phyloP scores from a whole-genome alignment of 2,797 vertebrate species.

The Sebastes alutus region DNA sequence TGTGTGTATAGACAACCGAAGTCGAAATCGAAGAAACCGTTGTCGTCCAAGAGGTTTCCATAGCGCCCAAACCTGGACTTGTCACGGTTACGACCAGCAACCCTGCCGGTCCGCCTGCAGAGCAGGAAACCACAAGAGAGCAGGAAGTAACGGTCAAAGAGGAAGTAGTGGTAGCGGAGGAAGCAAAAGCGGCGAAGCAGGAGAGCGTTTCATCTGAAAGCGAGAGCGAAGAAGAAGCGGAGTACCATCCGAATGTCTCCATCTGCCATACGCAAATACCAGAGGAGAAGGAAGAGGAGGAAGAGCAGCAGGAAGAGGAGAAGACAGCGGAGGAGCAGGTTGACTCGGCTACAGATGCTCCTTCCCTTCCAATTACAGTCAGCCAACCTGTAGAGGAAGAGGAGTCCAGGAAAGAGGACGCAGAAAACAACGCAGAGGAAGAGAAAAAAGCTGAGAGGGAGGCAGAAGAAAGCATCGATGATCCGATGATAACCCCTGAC shows the following conservation, averaged over 20 bases:
- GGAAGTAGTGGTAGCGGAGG: conserved; percentile 34
- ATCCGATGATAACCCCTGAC: conserved; percentile 58
- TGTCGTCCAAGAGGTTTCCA: conserved; percentile 88
- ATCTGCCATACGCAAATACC: conserved; percentile 84
- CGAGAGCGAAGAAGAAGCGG: conserved; percentile 93
- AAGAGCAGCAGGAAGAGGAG: conserved; percentile 26
- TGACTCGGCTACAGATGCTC: conserved; percentile 1
- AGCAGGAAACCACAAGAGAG: conserved; percentile 36
- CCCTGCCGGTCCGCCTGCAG: not conserved
- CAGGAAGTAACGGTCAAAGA: conserved; percentile 40
- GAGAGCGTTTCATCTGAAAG: conserved; percentile 85
- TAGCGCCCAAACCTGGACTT: conserved; percentile 75
- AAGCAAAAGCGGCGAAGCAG: conserved; percentile 26
- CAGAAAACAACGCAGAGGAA: not conserved
- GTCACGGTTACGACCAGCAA: conserved; percentile 33
- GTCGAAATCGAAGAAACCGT: conserved; percentile 93
- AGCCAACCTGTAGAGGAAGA: conserved; percentile 29
- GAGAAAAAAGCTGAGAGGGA: conserved; percentile 57
- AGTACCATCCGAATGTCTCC: conserved; percentile 88
- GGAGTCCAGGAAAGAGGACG: conserved; percentile 22
- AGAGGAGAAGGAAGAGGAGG: conserved; percentile 81
- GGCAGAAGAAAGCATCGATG: conserved; percentile 69
- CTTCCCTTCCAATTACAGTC: conserved; percentile 17
- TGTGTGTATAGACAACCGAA: conserved; percentile 86
- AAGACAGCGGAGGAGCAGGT: conserved; percentile 7